phyloP scores from a whole-genome alignment of 2,888 invertebrate genomes.

The Cartodere bifasciata region DNA sequence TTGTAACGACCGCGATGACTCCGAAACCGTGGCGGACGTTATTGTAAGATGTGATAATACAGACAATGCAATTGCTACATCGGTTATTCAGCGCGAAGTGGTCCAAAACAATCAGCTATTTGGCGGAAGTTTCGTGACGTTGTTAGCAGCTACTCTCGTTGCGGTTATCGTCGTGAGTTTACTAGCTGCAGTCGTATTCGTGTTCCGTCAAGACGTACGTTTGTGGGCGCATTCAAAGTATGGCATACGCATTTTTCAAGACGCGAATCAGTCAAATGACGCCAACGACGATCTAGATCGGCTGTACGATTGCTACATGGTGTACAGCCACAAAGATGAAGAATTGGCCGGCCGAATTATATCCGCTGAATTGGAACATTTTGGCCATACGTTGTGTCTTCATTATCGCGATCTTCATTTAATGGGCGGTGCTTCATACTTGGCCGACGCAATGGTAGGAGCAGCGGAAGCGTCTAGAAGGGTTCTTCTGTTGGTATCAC shows the following conservation, averaged over 20 bases:
- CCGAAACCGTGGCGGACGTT: constrained; percentile 40
- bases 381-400: constrained; percentile 53
- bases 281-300: constrained; percentile 37
- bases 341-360: constrained; percentile 55
- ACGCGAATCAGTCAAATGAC: constrained; percentile 42
- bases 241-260: constrained; percentile 61
- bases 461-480: constrained; percentile 54
- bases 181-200: constrained; percentile 54
- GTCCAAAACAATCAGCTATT: constrained; percentile 52
- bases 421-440: constrained; percentile 47
- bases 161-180: constrained; percentile 56
- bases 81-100: constrained; percentile 36
- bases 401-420: constrained; percentile 51
- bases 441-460: constrained; percentile 48
- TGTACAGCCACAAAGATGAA: constrained; percentile 72
- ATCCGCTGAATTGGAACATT: constrained; percentile 62
- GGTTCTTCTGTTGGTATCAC: constrained; percentile 68
- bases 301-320: constrained; percentile 71
- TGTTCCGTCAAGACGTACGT: constrained; percentile 64
- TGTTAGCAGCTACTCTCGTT: constrained; percentile 58
- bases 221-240: constrained; percentile 70
- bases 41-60: constrained; percentile 49
- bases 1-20: constrained; percentile 44
- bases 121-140: constrained; percentile 60
- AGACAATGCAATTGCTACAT: constrained; percentile 52